Percentiles rank a stretch among this genome's conserved stretches.
phyloP scores from a whole-genome alignment of 2,797 vertebrate genomes.

The Momotus momota region DNA sequence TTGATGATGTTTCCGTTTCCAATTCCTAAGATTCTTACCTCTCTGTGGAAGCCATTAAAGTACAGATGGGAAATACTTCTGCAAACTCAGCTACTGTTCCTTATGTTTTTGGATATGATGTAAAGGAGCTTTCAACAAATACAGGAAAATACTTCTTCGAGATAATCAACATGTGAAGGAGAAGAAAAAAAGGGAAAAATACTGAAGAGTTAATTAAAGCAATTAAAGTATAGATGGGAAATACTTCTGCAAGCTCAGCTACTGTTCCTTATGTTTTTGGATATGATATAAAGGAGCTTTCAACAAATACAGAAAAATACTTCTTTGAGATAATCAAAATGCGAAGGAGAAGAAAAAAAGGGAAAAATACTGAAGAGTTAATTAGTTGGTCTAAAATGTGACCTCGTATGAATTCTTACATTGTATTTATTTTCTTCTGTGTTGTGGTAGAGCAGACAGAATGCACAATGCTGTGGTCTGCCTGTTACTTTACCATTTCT shows the following conservation, averaged over 20 bases:
- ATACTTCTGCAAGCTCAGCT: neutral
- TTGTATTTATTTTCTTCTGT: slow-evolving; percentile 22
- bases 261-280: neutral
- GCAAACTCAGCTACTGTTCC: neutral
- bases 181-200: neutral
- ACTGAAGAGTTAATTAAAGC: neutral
- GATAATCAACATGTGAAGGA: neutral
- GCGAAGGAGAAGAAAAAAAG: neutral
- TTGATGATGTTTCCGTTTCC: neutral
- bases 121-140: neutral
- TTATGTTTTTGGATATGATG: neutral
- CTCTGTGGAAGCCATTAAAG: neutral
- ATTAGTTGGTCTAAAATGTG: neutral
- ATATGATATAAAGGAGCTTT: neutral
- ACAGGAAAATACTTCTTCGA: neutral
- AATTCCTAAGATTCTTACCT: neutral
- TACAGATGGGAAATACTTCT: neutral
- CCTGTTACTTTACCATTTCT: slow-evolving; percentile 18
- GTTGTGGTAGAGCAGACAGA: neutral
- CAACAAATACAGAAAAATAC: neutral
- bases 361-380: neutral
- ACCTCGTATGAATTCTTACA: neutral
- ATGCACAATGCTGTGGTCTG: slow-evolving; percentile 37
- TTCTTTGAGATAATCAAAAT: neutral
- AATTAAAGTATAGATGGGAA: neutral